Evolutionary conservation across 2,888 invertebrate genomes (phyloP), one percentile per base, ranked within the genome.

Genomic region (Nomada ferruginata): DNA sequence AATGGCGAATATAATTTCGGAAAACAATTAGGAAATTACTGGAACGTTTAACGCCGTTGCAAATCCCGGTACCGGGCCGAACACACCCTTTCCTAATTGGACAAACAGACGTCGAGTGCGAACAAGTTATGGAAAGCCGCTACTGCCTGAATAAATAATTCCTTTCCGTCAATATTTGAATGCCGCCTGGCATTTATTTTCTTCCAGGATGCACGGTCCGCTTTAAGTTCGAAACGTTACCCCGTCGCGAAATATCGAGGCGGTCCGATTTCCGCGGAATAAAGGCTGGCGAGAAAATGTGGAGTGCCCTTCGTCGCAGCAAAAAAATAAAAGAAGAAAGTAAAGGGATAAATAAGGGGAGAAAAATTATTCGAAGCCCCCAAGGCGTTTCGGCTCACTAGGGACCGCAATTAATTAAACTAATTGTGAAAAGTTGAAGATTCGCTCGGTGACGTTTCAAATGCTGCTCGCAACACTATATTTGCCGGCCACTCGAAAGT

Each of bases 401-500:
- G 10, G 7, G 29, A 15, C 13, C 4, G 36, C 26, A 42, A 55
- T 78, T 66, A 71, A 79, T 78, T 71, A 61, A 50, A 55, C 13
- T 52, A 26, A 66, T 78, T 61, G 60, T 26, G 18, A 23, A 0
- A 57, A 57, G 42, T 18, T 23, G 60, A 55, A 20, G 47, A 65
- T 70, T 55, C 18, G 36, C 50, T 64, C 11, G 50, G 29, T 47
- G 65, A 60, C 52, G 60, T 65, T 53, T 66, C 20, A 23, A 29
- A 68, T 42, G 55, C 52, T 26, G 59, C 20, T 23, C 50, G 69
- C 65, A 23, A 60, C 50, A 66, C 66, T 20, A n/a, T 80, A 59
- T 82, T 82, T 80, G 75, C 71, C 36, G 75, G 81, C 75, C 75
- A 74, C 69, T 80, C 79, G 66, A 82, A 63, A 81, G 47, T 26